A percentile compares a stretch with the other conserved stretches of the same genome.
Conservation (phyloP, 1,140 invertebrate species). For the Ptiloglossa arizonensis region DNA sequence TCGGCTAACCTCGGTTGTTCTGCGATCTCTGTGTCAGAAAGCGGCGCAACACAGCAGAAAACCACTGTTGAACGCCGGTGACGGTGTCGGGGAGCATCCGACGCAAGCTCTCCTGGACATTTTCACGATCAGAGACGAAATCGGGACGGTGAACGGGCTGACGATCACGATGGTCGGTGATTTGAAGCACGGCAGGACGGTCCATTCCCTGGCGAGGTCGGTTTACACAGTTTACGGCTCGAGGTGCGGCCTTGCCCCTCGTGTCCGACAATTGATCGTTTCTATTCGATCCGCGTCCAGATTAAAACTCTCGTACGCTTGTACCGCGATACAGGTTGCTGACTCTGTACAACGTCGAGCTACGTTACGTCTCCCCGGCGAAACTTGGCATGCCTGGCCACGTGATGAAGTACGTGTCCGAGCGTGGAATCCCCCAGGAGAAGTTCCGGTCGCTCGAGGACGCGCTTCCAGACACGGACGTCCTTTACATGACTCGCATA, state of each 20-base stretch:
- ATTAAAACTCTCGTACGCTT: background rate
- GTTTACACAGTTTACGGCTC: background rate
- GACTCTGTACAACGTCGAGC: conserved; percentile 93
- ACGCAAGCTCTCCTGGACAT: conserved; percentile 98
- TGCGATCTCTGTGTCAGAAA: conserved; percentile 82
- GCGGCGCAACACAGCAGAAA: conserved; percentile 91
- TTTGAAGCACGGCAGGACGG: conserved; percentile 98
- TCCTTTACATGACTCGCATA: conserved; percentile 98
- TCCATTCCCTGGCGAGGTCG: conserved; percentile 95
- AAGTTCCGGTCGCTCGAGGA: conserved; percentile 89
- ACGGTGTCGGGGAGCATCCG: conserved; percentile 99
- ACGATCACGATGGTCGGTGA: conserved; percentile 98
- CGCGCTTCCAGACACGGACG: conserved; percentile 95
- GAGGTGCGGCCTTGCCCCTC: background rate
- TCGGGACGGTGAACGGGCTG: conserved; percentile 98
- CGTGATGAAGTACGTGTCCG: conserved; percentile 89
- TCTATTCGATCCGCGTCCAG: background rate
- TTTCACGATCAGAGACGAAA: conserved; percentile 99
- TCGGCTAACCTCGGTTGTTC: no score
- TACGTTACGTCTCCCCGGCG: conserved; percentile 94
- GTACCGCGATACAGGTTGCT: conserved; percentile 83
- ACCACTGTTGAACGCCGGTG: conserved; percentile 98
- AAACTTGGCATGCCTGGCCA: conserved; percentile 96
- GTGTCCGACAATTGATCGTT: background rate
- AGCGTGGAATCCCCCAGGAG: conserved; percentile 91